A percentile compares a stretch with the other conserved stretches of the same genome.
Evolutionary conservation across 2,888 invertebrate species (phyloP).

Genomic region (Platycheirus rosarum): DNA sequence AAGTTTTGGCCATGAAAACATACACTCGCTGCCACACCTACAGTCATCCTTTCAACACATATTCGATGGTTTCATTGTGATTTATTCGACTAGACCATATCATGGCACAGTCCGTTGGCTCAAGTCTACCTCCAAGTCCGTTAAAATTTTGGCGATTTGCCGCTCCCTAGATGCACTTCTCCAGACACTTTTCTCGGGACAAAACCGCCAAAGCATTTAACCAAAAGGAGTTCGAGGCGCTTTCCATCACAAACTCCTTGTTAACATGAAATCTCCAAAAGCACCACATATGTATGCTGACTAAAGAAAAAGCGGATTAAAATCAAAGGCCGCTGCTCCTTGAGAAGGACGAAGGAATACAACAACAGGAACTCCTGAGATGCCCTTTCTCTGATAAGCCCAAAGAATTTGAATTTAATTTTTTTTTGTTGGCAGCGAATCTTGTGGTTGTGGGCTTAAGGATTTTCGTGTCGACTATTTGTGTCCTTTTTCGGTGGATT

Average conservation of each 20-base stretch:
- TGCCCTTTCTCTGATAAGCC: conserved; percentile 74
- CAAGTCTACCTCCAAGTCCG: conserved; percentile 7
- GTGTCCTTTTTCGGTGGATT: conserved; percentile 61
- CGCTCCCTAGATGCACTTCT: conserved; percentile 34
- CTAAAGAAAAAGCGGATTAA: conserved; percentile 14
- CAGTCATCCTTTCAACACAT: conserved; percentile 50
- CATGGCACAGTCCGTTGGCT: conserved; percentile 41
- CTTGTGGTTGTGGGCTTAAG: conserved; percentile 47
- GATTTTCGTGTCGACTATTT: conserved; percentile 64
- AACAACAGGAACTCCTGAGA: conserved; percentile 68
- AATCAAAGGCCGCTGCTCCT: no score
- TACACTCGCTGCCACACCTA: conserved; percentile 8
- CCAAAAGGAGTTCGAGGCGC: neutral
- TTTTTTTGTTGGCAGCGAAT: conserved; percentile 55
- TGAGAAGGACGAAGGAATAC: conserved; percentile 19
- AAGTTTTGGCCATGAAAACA: conserved; percentile 8
- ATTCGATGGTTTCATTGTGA: conserved; percentile 51
- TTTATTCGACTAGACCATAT: conserved; percentile 68
- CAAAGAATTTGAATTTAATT: conserved; percentile 61
- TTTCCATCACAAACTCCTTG: conserved; percentile 57
- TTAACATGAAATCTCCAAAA: conserved; percentile 56
- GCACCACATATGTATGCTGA: conserved; percentile 43
- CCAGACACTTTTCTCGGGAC: conserved; percentile 46
- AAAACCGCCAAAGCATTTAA: neutral
- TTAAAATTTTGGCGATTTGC: conserved; percentile 62